Percentiles rank a stretch among this genome's conserved stretches.
These are phyloP conservation scores for Etheostoma nigrum DNA, from an alignment of 2,797 vertebrate genomes.

Conservation along the genomic window DNA sequence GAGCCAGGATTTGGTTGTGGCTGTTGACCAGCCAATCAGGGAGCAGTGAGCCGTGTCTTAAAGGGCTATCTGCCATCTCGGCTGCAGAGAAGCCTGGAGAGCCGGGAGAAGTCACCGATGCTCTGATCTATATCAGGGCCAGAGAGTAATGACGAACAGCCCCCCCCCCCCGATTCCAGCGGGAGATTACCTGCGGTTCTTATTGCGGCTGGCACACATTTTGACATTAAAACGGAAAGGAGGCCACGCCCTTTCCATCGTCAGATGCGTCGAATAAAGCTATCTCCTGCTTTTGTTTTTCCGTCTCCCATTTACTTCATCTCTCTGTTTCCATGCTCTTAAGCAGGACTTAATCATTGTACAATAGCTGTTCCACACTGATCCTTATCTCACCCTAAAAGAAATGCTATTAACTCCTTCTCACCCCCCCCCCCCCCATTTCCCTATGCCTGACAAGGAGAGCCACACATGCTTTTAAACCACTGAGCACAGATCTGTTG, in stretches of 20 bases:
- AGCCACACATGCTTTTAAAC: slow-evolving; percentile 66
- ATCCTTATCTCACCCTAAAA: slow-evolving; percentile 52
- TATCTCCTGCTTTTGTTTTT: slow-evolving; percentile 50
- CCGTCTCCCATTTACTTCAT: slow-evolving; percentile 28
- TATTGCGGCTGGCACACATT: slow-evolving; percentile 79
- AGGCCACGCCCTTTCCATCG: slow-evolving; percentile 59
- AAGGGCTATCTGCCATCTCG: slow-evolving; percentile 78
- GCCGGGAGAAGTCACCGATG: slow-evolving; percentile 63
- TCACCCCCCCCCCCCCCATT: neutral
- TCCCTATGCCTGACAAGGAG: slow-evolving; percentile 37
- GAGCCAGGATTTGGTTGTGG: slow-evolving; percentile 72
- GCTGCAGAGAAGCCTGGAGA: slow-evolving; percentile 70
- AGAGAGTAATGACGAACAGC: slow-evolving; percentile 79
- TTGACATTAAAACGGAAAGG: slow-evolving; percentile 74
- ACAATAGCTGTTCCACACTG: slow-evolving; percentile 25
- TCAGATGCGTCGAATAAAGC: slow-evolving; percentile 26
- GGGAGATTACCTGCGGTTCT: slow-evolving; percentile 76
- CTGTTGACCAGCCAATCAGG: slow-evolving; percentile 80
- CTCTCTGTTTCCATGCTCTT: slow-evolving; percentile 22
- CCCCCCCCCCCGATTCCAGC: slow-evolving; percentile 63
- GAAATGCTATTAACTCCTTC: slow-evolving; percentile 34
- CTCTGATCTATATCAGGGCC: slow-evolving; percentile 80
- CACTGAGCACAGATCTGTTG: slow-evolving; percentile 64
- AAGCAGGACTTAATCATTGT: slow-evolving; percentile 55
- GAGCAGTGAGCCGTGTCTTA: slow-evolving; percentile 74